phyloP scores from a whole-genome alignment of 92 coral and sea anemone genomes.

The Palythoa heliodiscus region DNA sequence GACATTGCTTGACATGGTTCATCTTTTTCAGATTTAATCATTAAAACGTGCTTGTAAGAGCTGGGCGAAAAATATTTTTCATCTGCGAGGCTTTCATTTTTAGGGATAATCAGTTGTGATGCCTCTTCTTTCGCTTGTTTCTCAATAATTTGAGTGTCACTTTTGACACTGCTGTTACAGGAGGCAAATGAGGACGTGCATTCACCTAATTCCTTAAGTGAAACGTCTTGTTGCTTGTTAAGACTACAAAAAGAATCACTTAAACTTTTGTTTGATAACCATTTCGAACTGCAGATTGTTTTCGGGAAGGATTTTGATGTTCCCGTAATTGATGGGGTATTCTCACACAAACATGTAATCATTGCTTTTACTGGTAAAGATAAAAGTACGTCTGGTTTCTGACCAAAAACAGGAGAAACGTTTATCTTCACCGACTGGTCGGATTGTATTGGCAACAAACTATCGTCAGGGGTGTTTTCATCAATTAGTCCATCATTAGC shows the following conservation, averaged over 20 bases:
- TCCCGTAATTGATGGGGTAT: constrained; percentile 10
- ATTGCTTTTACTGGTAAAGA: not conserved
- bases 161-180: not conserved
- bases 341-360: not conserved
- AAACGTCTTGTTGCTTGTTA: not conserved
- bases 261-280: not conserved
- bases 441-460: not conserved
- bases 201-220: not conserved
- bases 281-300: not conserved
- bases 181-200: not conserved
- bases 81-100: not conserved
- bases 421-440: not conserved
- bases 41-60: not conserved
- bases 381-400: not conserved
- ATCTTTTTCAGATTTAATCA: not conserved
- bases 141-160: not conserved
- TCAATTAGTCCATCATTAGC: too few species aligned
- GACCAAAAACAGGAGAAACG: not conserved
- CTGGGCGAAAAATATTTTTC: not conserved
- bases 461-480: not conserved
- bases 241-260: not conserved
- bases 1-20: not conserved
- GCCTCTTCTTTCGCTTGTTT: not conserved
- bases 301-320: constrained; percentile 2
- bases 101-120: not conserved